Evolutionary conservation across 1,140 invertebrate species (phyloP).

Genomic region (Streblospio benedicti): DNA sequence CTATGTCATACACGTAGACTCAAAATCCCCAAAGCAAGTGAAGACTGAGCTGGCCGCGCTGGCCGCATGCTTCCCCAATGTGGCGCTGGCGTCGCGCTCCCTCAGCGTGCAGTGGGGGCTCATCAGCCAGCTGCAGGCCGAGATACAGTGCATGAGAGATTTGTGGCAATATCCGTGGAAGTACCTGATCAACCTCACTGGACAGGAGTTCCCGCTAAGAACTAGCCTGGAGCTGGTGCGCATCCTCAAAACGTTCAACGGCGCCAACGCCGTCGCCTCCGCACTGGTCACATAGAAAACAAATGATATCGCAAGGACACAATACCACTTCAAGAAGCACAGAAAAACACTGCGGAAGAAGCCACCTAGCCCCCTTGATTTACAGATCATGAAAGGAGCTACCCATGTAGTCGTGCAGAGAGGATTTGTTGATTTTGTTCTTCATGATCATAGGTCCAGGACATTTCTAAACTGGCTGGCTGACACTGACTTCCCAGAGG

Average conservation of each 20-base stretch:
- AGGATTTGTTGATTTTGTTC: conserved; percentile 12
- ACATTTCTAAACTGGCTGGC: too few relatives aligned
- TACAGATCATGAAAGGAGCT: conserved; percentile 14
- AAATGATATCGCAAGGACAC: background rate
- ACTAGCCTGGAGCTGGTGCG: conserved; percentile 36
- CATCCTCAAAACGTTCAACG: conserved; percentile 30
- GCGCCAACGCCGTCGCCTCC: conserved; percentile 33
- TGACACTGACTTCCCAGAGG: background rate
- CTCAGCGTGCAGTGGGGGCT: conserved; percentile 14
- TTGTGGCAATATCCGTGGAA: conserved; percentile 19
- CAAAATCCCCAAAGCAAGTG: conserved; percentile 18
- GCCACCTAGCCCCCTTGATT: background rate
- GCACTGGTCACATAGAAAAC: too few relatives aligned
- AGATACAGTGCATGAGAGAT: conserved; percentile 30
- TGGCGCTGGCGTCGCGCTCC: conserved; percentile 14
- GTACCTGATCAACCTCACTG: conserved; percentile 19
- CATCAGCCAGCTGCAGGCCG: conserved; percentile 23
- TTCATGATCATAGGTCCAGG: conserved; percentile 3
- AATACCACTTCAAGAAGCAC: background rate
- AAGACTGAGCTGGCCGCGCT: conserved; percentile 24
- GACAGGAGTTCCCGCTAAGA: conserved; percentile 39
- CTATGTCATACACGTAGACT: conserved; percentile 44
- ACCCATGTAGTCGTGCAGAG: conserved; percentile 10
- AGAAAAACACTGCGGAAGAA: conserved; percentile 8
- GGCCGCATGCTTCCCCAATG: conserved; percentile 21